Evolutionary conservation across 2,113 vertebrate genomes (phyloP).

Genomic region (Rallus limicola): DNA sequence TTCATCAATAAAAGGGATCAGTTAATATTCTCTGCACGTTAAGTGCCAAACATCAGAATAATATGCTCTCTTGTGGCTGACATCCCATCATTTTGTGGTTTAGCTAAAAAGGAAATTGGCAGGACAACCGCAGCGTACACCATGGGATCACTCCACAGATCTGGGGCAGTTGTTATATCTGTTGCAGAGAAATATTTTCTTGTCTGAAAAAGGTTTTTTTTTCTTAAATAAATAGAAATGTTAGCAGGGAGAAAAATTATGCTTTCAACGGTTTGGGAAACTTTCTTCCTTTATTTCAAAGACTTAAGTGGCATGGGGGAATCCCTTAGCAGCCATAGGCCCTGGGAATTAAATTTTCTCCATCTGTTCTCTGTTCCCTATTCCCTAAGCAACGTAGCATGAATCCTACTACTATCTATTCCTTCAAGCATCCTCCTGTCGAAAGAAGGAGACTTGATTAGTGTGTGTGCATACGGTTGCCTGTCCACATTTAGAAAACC

Average conservation of each 20-base stretch:
- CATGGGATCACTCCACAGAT: neutral
- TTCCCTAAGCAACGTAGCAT: conserved; percentile 55
- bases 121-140: neutral
- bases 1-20: conserved; percentile 48
- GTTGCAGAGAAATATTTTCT: conserved; percentile 51
- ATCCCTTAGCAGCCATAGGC: conserved; percentile 67
- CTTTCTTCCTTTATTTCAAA: conserved; percentile 73
- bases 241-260: conserved; percentile 56
- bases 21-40: conserved; percentile 59
- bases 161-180: conserved; percentile 34
- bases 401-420: conserved; percentile 72
- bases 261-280: conserved; percentile 59
- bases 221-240: conserved; percentile 61
- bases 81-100: conserved; percentile 57
- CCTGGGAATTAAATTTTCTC: conserved; percentile 75
- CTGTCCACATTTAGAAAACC: conserved; percentile 61
- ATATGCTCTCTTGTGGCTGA: conserved; percentile 33
- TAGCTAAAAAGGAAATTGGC: conserved; percentile 67
- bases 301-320: conserved; percentile 64
- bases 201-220: neutral
- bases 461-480: conserved; percentile 28
- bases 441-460: conserved; percentile 69
- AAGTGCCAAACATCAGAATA: conserved; percentile 4
- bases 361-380: conserved; percentile 75
- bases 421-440: conserved; percentile 73